Evolutionary conservation across 2,888 invertebrate species (phyloP).

Genomic region (Dendrolimus houi): DNA sequence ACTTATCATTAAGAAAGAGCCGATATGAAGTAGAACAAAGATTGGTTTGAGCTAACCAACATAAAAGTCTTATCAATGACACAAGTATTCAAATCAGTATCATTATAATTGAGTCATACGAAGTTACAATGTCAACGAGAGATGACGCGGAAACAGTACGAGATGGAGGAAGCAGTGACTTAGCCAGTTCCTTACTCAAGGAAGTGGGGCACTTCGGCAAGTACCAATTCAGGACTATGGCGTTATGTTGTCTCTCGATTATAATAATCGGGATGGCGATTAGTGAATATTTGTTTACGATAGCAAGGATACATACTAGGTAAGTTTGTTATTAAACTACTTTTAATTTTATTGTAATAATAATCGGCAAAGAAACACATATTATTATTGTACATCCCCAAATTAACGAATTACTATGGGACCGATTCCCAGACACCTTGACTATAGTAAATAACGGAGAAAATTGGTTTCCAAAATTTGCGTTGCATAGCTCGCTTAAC

Average conservation of each 20-base stretch:
- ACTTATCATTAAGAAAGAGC: no score
- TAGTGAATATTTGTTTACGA: conserved; percentile 54
- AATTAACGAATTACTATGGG: no score
- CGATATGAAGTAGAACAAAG: not conserved
- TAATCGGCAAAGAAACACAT: no score
- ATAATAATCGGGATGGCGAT: conserved; percentile 43
- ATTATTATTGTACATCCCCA: no score
- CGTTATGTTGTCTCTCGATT: conserved; percentile 23
- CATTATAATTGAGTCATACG: not conserved
- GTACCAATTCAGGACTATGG: conserved; percentile 39
- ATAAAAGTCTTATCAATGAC: conserved; percentile 4
- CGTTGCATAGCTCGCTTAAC: no score
- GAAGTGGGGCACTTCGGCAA: conserved; percentile 56
- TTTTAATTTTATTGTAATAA: no score
- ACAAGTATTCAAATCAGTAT: not conserved
- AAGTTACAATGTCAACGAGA: not conserved
- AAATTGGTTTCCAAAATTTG: no score
- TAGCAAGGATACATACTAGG: conserved; percentile 51
- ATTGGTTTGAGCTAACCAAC: not conserved
- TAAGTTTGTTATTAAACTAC: conserved; percentile 14
- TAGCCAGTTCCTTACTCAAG: conserved; percentile 46
- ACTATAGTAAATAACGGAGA: no score
- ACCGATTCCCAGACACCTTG: no score
- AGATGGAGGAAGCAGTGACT: conserved; percentile 24
- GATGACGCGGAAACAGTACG: not conserved